A percentile compares a stretch with the other conserved stretches of the same genome.
Evolutionary conservation across 2,888 invertebrate genomes (phyloP).

Genomic region (Dorcus parallelipipedus): DNA sequence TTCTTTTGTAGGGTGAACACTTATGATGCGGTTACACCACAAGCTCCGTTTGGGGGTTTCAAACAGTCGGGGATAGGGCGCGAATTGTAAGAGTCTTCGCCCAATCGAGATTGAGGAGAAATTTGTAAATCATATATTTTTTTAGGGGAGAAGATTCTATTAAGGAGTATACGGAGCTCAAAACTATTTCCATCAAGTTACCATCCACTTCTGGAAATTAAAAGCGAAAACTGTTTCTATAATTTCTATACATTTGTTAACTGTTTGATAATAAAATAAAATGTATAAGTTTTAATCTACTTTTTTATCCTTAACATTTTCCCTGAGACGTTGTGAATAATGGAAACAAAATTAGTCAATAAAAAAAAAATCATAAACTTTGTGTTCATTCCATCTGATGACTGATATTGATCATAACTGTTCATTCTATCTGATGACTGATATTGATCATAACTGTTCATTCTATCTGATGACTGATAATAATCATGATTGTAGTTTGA

Average conservation of each 20-base stretch:
- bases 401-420: too few species aligned
- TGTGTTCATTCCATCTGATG: too few species aligned
- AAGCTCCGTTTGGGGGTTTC: conserved; percentile 87
- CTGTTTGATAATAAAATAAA: neutral
- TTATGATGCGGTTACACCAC: conserved; percentile 65
- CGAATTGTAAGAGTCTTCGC: conserved; percentile 57
- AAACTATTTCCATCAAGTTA: conserved; percentile 66
- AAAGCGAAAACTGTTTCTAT: neutral
- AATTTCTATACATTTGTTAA: conserved; percentile 1
- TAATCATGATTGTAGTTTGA: too few species aligned
- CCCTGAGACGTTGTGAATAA: too few species aligned
- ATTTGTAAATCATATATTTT: conserved; percentile 28
- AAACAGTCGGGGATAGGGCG: conserved; percentile 84
- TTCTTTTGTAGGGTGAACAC: conserved; percentile 65
- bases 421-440: too few species aligned
- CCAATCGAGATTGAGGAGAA: neutral
- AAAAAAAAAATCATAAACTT: too few species aligned
- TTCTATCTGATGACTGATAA: too few species aligned
- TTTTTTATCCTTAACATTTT: neutral
- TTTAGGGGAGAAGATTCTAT: conserved; percentile 74
- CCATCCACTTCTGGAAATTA: conserved; percentile 14
- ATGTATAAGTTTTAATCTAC: neutral
- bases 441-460: too few species aligned
- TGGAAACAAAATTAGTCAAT: too few species aligned
- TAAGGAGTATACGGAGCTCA: conserved; percentile 73